These are phyloP conservation scores for Corvus cornix DNA, from an alignment of 2,113 vertebrate genomes.

Conservation along the genomic window DNA sequence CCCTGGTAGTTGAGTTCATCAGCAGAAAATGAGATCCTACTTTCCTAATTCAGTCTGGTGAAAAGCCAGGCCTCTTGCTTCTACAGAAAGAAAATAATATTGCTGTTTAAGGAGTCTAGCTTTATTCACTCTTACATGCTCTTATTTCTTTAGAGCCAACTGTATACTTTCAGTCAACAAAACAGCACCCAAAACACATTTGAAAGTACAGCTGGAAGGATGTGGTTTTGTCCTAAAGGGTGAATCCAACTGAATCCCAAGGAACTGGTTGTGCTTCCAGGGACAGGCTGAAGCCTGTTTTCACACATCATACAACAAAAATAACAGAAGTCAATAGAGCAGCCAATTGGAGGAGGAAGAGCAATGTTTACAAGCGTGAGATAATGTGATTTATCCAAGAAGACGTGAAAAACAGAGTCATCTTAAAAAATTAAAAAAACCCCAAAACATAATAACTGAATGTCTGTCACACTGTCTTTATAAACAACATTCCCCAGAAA, in stretches of 20 bases:
- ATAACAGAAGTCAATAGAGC: neutral
- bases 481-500: neutral
- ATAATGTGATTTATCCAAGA: constrained; percentile 1
- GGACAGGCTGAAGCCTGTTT: neutral
- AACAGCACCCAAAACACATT: neutral
- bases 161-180: neutral
- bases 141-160: neutral
- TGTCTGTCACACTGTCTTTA: neutral
- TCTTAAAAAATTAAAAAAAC: neutral
- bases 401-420: neutral
- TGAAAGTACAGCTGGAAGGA: neutral
- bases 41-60: neutral
- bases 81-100: neutral
- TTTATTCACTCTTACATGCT: neutral
- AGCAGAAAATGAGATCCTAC: neutral
- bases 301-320: neutral
- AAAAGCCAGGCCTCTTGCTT: neutral
- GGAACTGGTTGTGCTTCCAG: neutral
- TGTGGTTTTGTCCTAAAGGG: neutral
- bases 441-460: neutral
- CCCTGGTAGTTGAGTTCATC: neutral
- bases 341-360: neutral
- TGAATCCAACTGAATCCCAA: neutral
- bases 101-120: neutral
- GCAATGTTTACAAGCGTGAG: neutral